These are phyloP conservation scores for Globodera rostochiensis DNA, from an alignment of 1,140 invertebrate genomes.

Conservation along the genomic window DNA sequence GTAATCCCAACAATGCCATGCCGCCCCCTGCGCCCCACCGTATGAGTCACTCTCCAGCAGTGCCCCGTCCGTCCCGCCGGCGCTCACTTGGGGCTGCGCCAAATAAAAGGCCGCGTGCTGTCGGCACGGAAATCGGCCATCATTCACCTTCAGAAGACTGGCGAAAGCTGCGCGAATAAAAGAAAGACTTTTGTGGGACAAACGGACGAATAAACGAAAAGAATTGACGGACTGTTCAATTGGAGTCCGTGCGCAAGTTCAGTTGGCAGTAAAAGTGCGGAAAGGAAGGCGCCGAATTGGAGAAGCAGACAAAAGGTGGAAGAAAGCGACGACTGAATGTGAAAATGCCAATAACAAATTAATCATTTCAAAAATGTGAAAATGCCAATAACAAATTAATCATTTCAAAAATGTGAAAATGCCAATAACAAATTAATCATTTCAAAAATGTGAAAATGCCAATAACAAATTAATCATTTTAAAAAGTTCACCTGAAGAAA, in stretches of 20 bases:
- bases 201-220: background rate
- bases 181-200: constrained; percentile 8
- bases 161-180: constrained; percentile 10
- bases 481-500: background rate
- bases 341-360: no score
- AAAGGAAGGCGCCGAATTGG: constrained; percentile 10
- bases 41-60: constrained; percentile 26
- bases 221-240: constrained; percentile 10
- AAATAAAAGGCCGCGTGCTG: constrained; percentile 35
- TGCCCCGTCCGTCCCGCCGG: constrained; percentile 20
- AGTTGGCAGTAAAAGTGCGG: background rate
- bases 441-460: background rate
- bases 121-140: constrained; percentile 26
- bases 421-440: no score
- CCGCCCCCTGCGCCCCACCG: constrained; percentile 26
- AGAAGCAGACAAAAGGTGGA: constrained; percentile 11
- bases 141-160: constrained; percentile 33
- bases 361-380: no score
- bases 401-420: no score
- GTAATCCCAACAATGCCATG: constrained; percentile 26
- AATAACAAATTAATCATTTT: no score
- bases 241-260: constrained; percentile 9
- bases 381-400: no score
- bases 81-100: constrained; percentile 30
- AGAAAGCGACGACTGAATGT: constrained; percentile 14